Percentiles rank a stretch among this genome's conserved stretches.
Evolutionary conservation across 2,888 invertebrate genomes (phyloP).

Genomic region (Carterocephalus palaemon): DNA sequence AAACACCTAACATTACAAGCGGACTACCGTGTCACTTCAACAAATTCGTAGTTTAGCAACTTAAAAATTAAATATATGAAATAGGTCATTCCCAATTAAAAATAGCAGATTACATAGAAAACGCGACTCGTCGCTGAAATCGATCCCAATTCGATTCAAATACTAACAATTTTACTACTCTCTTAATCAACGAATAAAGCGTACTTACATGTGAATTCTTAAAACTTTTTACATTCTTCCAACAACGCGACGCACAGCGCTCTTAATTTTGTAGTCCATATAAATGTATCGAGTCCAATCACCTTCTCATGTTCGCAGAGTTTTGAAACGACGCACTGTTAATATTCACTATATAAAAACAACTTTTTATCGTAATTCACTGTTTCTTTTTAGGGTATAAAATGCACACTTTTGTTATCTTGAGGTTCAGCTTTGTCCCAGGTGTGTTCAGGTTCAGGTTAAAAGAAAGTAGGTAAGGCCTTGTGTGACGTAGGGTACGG

Average conservation of each 20-base stretch:
- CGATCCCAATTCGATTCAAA: conserved; percentile 46
- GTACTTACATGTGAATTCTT: conserved; percentile 56
- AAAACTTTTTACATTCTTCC: conserved; percentile 61
- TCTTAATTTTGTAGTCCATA: conserved; percentile 57
- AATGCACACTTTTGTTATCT: conserved; percentile 38
- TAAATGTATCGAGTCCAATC: conserved; percentile 62
- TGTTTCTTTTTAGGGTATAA: conserved; percentile 45
- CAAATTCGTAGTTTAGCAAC: conserved; percentile 24
- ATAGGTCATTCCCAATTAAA: conserved; percentile 13
- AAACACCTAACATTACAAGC: conserved; percentile 25
- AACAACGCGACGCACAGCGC: conserved; percentile 71
- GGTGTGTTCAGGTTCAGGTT: conserved; percentile 57
- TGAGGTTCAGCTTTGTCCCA: conserved; percentile 25
- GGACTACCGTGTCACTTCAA: conserved; percentile 17
- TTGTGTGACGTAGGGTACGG: conserved; percentile 68
- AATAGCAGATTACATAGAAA: conserved; percentile 14
- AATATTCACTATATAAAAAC: conserved; percentile 11
- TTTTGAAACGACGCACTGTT: conserved; percentile 34
- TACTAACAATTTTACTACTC: conserved; percentile 63
- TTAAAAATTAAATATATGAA: conserved; percentile 26
- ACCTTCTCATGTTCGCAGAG: conserved; percentile 68
- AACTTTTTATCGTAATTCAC: conserved; percentile 43
- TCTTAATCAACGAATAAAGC: conserved; percentile 53
- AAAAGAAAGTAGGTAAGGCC: conserved; percentile 67
- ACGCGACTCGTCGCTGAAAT: conserved; percentile 39